These are phyloP conservation scores for Uloborus diversus DNA, from an alignment of 1,140 invertebrate species.

Conservation along the genomic window DNA sequence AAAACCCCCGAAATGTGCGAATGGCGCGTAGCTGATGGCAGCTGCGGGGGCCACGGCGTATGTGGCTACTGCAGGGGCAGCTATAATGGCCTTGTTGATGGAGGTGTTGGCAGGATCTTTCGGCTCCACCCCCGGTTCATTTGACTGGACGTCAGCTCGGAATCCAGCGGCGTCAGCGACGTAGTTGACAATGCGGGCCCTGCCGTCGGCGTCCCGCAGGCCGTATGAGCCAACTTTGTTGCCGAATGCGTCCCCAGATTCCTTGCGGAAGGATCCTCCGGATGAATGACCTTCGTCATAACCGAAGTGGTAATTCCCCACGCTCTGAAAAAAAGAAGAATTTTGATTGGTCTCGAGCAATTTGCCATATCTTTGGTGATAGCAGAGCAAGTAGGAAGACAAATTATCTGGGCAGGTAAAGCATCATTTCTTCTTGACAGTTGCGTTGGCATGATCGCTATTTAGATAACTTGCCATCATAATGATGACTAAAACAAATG, in stretches of 20 bases:
- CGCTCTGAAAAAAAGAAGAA: background rate
- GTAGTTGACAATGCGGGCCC: constrained; percentile 61
- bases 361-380: no score
- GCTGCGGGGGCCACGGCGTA: constrained; percentile 50
- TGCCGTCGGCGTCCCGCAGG: constrained; percentile 60
- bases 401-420: no score
- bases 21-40: background rate
- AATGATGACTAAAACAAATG: no score
- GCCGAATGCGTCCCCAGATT: constrained; percentile 58
- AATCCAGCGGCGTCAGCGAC: constrained; percentile 59
- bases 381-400: no score
- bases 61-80: background rate
- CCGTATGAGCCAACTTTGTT: constrained; percentile 61
- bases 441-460: no score
- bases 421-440: no score
- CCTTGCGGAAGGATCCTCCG: constrained; percentile 61
- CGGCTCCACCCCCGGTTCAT: constrained; percentile 61
- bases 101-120: constrained; percentile 57
- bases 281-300: constrained; percentile 61
- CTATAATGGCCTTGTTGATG: constrained; percentile 57
- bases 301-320: constrained; percentile 60
- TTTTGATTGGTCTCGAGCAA: no score
- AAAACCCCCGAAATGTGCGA: background rate
- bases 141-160: constrained; percentile 58
- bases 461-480: no score